Evolutionary conservation across 2,797 vertebrate species (phyloP).

Genomic region (Acanthurus lineatus): DNA sequence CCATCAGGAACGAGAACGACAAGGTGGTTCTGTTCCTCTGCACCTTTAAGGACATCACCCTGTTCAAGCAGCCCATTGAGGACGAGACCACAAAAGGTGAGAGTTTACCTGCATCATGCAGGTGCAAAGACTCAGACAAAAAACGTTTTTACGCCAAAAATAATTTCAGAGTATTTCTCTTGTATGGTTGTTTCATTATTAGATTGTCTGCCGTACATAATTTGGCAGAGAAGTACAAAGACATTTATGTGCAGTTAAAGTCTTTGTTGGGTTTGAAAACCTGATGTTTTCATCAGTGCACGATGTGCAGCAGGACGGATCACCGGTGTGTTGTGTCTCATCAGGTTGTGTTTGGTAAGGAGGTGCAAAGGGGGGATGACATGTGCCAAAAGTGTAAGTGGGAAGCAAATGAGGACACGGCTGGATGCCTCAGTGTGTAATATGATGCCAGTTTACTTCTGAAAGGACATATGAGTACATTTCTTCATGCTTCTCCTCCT

Average conservation of each 20-base stretch:
- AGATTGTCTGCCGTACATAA: background rate
- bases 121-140: background rate
- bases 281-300: background rate
- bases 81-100: conserved; percentile 95
- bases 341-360: background rate
- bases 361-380: conserved; percentile 2
- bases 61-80: conserved; percentile 97
- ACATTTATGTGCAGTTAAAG: background rate
- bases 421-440: conserved; percentile 13
- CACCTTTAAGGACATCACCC: conserved; percentile 97
- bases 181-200: background rate
- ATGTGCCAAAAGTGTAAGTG: conserved; percentile 24
- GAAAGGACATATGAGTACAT: background rate
- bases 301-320: background rate
- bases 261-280: conserved; percentile 6
- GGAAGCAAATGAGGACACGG: conserved; percentile 26
- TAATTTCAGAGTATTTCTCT: background rate
- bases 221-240: background rate
- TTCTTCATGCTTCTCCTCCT: background rate
- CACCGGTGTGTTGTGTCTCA: no score
- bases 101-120: conserved; percentile 3
- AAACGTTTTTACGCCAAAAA: background rate
- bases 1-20: conserved; percentile 97
- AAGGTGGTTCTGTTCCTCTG: conserved; percentile 98
- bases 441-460: conserved; percentile 9